Percentiles rank a stretch among this genome's conserved stretches.
Evolutionary conservation across 2,113 vertebrate species (phyloP).

Genomic region (Rhinolophus ferrumequinum): DNA sequence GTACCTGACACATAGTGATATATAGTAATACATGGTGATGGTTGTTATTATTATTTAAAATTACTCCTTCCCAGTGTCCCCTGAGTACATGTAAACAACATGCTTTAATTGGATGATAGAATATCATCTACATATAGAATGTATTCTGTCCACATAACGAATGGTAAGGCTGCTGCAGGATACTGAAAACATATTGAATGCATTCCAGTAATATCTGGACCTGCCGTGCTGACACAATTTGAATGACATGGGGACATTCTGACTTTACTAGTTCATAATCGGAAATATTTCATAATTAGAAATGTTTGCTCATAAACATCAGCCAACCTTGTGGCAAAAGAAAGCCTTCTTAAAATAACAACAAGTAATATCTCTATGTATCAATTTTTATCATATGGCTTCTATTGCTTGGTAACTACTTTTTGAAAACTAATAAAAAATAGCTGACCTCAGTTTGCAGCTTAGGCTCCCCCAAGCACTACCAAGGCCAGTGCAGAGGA

Average conservation of each 20-base stretch:
- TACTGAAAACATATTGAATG: constrained; percentile 19
- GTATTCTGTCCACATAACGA: background rate
- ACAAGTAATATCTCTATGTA: background rate
- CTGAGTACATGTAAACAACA: background rate
- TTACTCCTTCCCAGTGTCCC: background rate
- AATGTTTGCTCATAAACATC: background rate
- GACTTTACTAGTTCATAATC: background rate
- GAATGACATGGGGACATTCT: background rate
- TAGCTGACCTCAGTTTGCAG: no score
- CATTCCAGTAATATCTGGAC: background rate
- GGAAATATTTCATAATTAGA: background rate
- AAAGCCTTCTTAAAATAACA: background rate
- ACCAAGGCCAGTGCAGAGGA: no score
- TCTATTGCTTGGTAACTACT: constrained; percentile 16
- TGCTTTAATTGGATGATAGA: background rate
- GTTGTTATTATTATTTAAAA: background rate
- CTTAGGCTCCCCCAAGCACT: no score
- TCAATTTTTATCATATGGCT: background rate
- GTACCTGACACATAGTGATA: background rate
- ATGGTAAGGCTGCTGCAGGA: background rate
- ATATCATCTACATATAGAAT: background rate
- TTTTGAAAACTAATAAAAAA: constrained; percentile 39
- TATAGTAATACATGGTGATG: background rate
- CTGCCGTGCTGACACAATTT: background rate
- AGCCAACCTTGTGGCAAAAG: background rate